Evolutionary conservation across 2,888 invertebrate species (phyloP).

Genomic region (Nomada hirtipes): DNA sequence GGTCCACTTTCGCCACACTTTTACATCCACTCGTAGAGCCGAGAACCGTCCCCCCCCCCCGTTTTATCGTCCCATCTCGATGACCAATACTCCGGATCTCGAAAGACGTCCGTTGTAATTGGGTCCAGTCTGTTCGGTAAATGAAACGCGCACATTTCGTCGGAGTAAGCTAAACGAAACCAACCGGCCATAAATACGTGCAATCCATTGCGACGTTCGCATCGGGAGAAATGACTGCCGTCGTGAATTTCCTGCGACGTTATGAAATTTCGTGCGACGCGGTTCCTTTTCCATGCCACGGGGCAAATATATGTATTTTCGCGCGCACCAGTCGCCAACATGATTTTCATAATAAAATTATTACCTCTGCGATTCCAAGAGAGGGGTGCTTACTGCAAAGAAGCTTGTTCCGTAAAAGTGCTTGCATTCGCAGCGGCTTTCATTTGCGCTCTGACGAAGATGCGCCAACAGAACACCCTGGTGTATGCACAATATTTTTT

Average conservation of each 20-base stretch:
- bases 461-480: too few relatives aligned
- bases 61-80: conserved; percentile 1
- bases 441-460: neutral
- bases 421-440: too few relatives aligned
- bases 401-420: too few relatives aligned
- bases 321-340: conserved; percentile 11
- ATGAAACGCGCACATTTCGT: neutral
- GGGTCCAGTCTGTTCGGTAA: neutral
- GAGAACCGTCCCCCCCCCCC: neutral
- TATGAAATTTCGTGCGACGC: conserved; percentile 58
- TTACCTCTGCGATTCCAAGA: conserved; percentile 59
- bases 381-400: too few relatives aligned
- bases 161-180: conserved; percentile 21
- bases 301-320: conserved; percentile 21
- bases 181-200: conserved; percentile 42
- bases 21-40: too few relatives aligned
- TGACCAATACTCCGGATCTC: neutral
- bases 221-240: conserved; percentile 31
- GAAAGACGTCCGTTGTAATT: conserved; percentile 22
- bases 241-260: conserved; percentile 53
- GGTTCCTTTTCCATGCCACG: neutral
- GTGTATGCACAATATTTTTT: too few relatives aligned
- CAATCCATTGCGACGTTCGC: conserved; percentile 31
- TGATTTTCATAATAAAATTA: conserved; percentile 78
- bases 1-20: too few relatives aligned